Evolutionary conservation across 2,888 invertebrate genomes (phyloP).

Genomic region (Acrobasis repandana): DNA sequence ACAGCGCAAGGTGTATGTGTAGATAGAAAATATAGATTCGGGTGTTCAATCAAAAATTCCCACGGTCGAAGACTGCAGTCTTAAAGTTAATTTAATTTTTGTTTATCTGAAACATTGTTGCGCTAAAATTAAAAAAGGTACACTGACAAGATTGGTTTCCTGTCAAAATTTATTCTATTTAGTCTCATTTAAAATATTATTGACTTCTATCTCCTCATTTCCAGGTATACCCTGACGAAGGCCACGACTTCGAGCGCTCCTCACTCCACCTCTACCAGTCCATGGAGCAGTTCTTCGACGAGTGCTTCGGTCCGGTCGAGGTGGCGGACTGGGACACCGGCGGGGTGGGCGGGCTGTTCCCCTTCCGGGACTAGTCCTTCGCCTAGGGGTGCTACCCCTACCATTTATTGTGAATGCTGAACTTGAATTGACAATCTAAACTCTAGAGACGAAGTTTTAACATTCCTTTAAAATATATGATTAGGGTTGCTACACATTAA

Average conservation of each 20-base stretch:
- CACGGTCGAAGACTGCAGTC: too few species aligned
- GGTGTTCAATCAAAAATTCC: too few species aligned
- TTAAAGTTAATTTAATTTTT: too few species aligned
- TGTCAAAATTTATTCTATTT: too few species aligned
- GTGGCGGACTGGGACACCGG: slow-evolving; percentile 87
- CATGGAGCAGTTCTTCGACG: slow-evolving; percentile 93
- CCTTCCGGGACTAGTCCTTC: slow-evolving; percentile 68
- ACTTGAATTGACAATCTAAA: slow-evolving; percentile 1
- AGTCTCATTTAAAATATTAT: too few species aligned
- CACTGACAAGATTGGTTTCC: too few species aligned
- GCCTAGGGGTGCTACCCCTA: slow-evolving; percentile 24
- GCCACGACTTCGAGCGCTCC: slow-evolving; percentile 88
- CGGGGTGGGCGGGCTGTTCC: slow-evolving; percentile 80
- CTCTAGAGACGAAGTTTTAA: neutral
- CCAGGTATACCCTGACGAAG: slow-evolving; percentile 94
- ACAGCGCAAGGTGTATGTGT: too few species aligned
- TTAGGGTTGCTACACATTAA: too few species aligned
- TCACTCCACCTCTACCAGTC: slow-evolving; percentile 91
- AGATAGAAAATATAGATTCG: too few species aligned
- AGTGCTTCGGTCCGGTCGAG: slow-evolving; percentile 89
- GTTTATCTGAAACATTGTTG: too few species aligned
- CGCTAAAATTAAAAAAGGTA: too few species aligned
- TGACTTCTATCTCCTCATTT: slow-evolving; percentile 52
- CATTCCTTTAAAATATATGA: neutral
- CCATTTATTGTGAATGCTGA: neutral